phyloP scores from a whole-genome alignment of 2,113 vertebrate species.

The Equus quagga region DNA sequence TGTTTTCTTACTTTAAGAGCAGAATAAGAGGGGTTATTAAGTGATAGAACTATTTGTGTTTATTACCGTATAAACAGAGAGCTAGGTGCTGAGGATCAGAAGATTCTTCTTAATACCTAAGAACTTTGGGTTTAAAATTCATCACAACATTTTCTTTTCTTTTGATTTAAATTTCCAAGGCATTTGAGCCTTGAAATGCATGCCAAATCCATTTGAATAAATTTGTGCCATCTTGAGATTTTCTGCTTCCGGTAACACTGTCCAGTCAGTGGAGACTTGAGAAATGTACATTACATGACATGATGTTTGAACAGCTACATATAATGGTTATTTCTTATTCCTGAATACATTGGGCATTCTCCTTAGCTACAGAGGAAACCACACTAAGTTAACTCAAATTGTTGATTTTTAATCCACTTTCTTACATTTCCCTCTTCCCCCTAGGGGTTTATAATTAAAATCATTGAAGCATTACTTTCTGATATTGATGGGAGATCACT shows the following conservation, averaged over 20 bases:
- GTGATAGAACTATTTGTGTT: background rate
- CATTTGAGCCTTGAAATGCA: background rate
- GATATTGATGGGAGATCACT: background rate
- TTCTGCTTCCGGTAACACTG: background rate
- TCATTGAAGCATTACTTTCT: background rate
- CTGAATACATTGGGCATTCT: background rate
- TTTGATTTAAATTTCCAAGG: background rate
- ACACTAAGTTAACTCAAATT: constrained; percentile 7
- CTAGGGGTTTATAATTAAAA: background rate
- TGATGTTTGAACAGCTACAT: background rate
- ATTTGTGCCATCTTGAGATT: background rate
- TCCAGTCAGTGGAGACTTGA: background rate
- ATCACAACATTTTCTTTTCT: background rate
- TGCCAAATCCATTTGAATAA: background rate
- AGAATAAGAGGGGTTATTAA: background rate
- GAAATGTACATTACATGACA: background rate
- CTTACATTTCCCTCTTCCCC: background rate
- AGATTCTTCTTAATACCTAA: background rate
- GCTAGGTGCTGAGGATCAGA: background rate
- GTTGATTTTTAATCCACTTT: background rate
- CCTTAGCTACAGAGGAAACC: background rate
- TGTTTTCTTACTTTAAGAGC: background rate
- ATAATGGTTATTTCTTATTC: background rate
- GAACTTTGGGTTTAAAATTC: background rate
- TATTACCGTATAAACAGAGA: background rate